Conservation (phyloP, 2,113 vertebrate genomes). For the Heliornis fulica region DNA sequence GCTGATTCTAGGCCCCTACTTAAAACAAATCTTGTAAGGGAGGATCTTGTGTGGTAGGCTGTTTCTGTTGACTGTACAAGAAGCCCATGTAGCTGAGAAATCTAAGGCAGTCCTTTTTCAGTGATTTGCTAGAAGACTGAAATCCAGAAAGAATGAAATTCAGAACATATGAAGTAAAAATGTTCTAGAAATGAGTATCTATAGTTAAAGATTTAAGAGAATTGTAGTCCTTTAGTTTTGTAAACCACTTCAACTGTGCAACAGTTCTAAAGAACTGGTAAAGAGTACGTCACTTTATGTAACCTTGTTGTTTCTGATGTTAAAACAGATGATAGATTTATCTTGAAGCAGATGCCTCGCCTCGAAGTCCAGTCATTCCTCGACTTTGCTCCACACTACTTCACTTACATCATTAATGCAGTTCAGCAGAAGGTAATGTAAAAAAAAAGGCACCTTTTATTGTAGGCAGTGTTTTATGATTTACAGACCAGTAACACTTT, state of each 20-base stretch:
- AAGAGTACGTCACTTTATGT: background rate
- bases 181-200: background rate
- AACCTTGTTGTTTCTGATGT: slow-evolving; percentile 16
- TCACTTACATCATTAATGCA: slow-evolving; percentile 94
- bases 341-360: slow-evolving; percentile 98
- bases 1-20: background rate
- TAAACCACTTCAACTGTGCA: background rate
- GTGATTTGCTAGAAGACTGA: background rate
- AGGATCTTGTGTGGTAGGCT: background rate
- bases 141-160: background rate
- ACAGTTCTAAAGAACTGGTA: background rate
- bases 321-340: slow-evolving; percentile 90
- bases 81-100: background rate
- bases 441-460: background rate
- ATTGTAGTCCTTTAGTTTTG: background rate
- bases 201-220: background rate
- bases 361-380: slow-evolving; percentile 98
- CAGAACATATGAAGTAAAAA: background rate
- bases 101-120: background rate
- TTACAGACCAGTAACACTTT: background rate
- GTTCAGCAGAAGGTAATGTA: slow-evolving; percentile 91
- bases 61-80: background rate
- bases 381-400: slow-evolving; percentile 97
- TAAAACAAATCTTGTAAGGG: background rate
- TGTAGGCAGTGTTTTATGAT: background rate